Percentiles rank a stretch among this genome's conserved stretches.
phyloP scores from a whole-genome alignment of 2,113 vertebrate genomes.

The Procavia capensis region DNA sequence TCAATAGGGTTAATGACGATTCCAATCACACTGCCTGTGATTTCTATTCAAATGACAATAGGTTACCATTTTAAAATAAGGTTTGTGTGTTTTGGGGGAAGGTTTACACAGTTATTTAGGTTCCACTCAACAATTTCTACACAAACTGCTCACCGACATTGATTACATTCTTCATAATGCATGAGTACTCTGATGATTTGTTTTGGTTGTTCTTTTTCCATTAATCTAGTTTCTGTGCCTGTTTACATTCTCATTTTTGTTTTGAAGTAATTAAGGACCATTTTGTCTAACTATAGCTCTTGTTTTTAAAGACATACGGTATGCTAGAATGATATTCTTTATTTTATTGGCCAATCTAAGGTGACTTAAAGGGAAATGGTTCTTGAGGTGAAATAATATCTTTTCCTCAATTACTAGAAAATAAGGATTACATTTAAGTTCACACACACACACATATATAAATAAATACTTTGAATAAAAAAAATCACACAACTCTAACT shows the following conservation, averaged over 20 bases:
- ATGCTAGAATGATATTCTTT: too few relatives aligned
- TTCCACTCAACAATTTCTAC: background rate
- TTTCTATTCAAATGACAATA: background rate
- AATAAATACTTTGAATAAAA: background rate
- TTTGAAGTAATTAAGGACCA: too few relatives aligned
- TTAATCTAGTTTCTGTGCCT: too few relatives aligned
- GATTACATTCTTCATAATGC: too few relatives aligned
- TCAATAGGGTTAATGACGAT: background rate
- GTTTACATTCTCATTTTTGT: too few relatives aligned
- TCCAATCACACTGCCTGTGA: background rate
- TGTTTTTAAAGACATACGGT: too few relatives aligned
- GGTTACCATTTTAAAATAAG: background rate
- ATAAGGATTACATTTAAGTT: background rate
- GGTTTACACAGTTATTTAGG: background rate
- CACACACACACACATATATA: too few relatives aligned
- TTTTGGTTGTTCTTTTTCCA: too few relatives aligned
- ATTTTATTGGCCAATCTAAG: too few relatives aligned
- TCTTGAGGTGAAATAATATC: background rate
- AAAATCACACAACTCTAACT: background rate
- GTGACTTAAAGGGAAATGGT: background rate
- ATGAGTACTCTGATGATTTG: too few relatives aligned
- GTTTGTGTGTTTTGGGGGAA: background rate
- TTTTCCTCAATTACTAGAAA: background rate
- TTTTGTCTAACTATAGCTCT: too few relatives aligned
- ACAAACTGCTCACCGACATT: background rate